These are phyloP conservation scores for Taeniopygia guttata DNA, from an alignment of 2,797 vertebrate species.

Conservation along the genomic window DNA sequence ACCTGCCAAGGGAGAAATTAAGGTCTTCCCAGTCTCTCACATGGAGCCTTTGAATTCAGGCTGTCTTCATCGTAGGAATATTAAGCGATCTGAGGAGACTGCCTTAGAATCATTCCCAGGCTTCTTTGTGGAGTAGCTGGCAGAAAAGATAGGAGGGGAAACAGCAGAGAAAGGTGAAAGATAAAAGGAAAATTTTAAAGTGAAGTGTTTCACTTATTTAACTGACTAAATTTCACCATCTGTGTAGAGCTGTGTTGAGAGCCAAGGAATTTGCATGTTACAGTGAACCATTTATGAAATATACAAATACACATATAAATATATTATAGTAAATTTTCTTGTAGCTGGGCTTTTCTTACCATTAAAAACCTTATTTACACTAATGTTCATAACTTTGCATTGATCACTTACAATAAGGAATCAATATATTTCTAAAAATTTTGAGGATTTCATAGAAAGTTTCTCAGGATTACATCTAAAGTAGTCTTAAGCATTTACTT, in stretches of 20 bases:
- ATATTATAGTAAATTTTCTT: slow-evolving; percentile 15
- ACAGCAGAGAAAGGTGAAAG: slow-evolving; percentile 49
- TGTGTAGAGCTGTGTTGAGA: slow-evolving; percentile 13
- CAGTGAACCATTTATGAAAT: slow-evolving; percentile 41
- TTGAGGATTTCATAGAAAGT: slow-evolving; percentile 9
- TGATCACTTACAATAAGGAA: slow-evolving; percentile 22
- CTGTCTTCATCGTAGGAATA: neutral
- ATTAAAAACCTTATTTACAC: neutral
- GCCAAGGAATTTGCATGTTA: slow-evolving; percentile 65
- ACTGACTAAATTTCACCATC: slow-evolving; percentile 58
- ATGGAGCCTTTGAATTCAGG: slow-evolving; percentile 9
- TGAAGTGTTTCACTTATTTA: slow-evolving; percentile 34
- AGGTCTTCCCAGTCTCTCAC: neutral
- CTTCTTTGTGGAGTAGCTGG: slow-evolving; percentile 24
- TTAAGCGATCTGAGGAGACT: neutral
- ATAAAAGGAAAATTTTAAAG: slow-evolving; percentile 56
- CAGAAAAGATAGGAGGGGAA: slow-evolving; percentile 32
- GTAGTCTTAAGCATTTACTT: neutral
- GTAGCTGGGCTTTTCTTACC: neutral
- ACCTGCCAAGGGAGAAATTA: neutral
- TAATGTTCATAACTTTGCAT: neutral
- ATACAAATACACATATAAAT: slow-evolving; percentile 44
- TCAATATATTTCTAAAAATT: slow-evolving; percentile 40
- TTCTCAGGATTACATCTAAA: slow-evolving; percentile 22
- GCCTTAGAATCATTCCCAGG: slow-evolving; percentile 1